Evolutionary conservation across 2,113 vertebrate genomes (phyloP), one percentile per base, ranked within the genome.

Genomic region (Thinocorus orbignyianus): DNA sequence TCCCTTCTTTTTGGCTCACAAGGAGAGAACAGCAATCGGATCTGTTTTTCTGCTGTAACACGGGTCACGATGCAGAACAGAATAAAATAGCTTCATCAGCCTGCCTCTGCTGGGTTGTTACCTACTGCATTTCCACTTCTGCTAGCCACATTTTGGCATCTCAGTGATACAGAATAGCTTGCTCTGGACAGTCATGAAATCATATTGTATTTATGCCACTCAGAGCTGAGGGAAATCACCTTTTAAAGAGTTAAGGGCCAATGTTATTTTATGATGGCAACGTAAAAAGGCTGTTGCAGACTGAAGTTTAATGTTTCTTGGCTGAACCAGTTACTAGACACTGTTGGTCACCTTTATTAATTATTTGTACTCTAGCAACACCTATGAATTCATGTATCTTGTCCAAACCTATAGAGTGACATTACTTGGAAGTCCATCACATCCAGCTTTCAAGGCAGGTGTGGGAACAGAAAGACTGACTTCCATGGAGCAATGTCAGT

Each of bases 101-200:
- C 55, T 96, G 42, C 30, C 37, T 90, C 51, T 83, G 70, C 37
- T 92, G 81, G 31, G 31, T 88, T 87, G n/a, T 77, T 96, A 90
- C 79, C 82, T 86, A 46, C 76, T 83, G 58, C 52, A 28, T 90
- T 96, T 93, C 76, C 39, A 83, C 79, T 93, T 86, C 48, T 80
- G 87, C 41, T 73, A 77, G 58, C 82, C 88, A 88, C 68, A 83
- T 83, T 74, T 80, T 86, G 51, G 46, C 51, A 51, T 71, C 85
- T 93, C 0, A 0, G 71, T 76, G 66, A 78, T 70, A 77, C 16
- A 62, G 58, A 93, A 51, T 58, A 90, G 37, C 68, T 66, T 88
- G 49, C 68, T 69, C 49, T 13, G 13, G 74, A 46, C 65, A 77
- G 54, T 70, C 4, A 54, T 94, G 85, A 91, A 96, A 93, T 90